These are phyloP conservation scores for Leguminivora glycinivorella DNA, from an alignment of 1,140 invertebrate genomes.

Conservation along the genomic window DNA sequence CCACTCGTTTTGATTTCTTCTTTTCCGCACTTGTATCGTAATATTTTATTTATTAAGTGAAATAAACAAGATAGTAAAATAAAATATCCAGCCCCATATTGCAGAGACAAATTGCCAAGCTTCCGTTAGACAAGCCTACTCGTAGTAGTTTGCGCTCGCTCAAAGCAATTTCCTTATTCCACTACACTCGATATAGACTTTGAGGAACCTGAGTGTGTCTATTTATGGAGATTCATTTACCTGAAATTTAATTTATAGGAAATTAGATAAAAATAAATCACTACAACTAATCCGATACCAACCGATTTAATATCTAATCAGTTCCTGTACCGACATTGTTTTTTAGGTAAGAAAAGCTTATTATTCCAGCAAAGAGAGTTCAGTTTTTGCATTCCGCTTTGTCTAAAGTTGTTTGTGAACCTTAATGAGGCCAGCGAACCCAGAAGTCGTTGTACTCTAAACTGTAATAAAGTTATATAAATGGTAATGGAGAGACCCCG, in stretches of 20 bases:
- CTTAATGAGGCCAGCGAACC: conserved; percentile 30
- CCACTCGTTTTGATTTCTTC: too few relatives aligned
- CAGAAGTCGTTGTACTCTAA: conserved; percentile 29
- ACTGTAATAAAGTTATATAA: conserved; percentile 7
- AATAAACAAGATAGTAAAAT: not conserved
- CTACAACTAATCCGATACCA: too few relatives aligned
- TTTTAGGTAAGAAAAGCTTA: not conserved
- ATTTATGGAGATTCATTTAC: not conserved
- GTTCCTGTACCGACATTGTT: too few relatives aligned
- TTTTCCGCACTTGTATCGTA: too few relatives aligned
- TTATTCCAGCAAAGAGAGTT: not conserved
- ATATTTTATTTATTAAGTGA: too few relatives aligned
- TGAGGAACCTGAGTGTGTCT: not conserved
- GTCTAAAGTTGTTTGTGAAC: conserved; percentile 8
- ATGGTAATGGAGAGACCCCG: conserved; percentile 2
- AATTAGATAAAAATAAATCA: not conserved
- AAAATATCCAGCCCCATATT: not conserved
- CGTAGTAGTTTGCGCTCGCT: not conserved
- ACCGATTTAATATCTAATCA: too few relatives aligned
- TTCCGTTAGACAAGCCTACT: not conserved
- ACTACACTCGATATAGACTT: not conserved
- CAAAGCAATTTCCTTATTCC: conserved; percentile 6
- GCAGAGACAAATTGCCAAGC: not conserved
- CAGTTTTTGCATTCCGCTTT: not conserved
- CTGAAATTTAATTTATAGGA: not conserved